These are phyloP conservation scores for Melipona quadrifasciata DNA, from an alignment of 1,140 invertebrate genomes.

Conservation along the genomic window DNA sequence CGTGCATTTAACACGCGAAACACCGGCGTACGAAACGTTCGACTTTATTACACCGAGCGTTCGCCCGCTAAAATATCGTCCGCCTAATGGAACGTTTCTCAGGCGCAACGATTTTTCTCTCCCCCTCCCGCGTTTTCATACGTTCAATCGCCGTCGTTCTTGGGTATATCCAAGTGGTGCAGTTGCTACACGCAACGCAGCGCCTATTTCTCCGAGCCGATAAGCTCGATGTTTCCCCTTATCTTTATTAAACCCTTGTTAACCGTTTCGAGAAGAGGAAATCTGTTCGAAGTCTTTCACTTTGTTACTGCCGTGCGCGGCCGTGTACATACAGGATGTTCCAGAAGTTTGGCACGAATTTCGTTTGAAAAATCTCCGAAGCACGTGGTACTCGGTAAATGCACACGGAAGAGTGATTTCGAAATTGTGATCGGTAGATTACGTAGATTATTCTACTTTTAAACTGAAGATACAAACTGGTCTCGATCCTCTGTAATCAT, in stretches of 20 bases:
- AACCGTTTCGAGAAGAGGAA: neutral
- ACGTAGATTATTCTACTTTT: too few relatives aligned
- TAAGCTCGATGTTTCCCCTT: slow-evolving; percentile 8
- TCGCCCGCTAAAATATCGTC: slow-evolving; percentile 19
- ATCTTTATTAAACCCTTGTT: slow-evolving; percentile 48
- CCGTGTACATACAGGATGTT: neutral
- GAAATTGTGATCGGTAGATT: too few relatives aligned
- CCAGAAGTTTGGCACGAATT: neutral
- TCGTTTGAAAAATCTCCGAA: neutral
- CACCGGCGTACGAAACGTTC: neutral
- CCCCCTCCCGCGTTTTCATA: neutral
- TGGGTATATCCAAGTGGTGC: too few relatives aligned
- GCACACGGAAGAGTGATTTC: neutral
- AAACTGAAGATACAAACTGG: too few relatives aligned
- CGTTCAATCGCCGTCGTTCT: slow-evolving; percentile 19
- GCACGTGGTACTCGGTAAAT: neutral
- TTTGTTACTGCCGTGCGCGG: neutral
- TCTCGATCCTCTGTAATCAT: too few relatives aligned
- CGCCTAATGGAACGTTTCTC: slow-evolving; percentile 22
- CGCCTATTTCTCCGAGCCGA: neutral
- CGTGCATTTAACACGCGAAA: slow-evolving; percentile 5
- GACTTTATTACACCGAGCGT: slow-evolving; percentile 21
- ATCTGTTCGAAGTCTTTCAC: too few relatives aligned
- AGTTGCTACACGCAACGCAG: neutral
- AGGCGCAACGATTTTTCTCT: neutral